Evolutionary conservation across 2,888 invertebrate genomes (phyloP), one percentile per base, ranked within the genome.

Genomic region (Theodoxus fluviatilis): DNA sequence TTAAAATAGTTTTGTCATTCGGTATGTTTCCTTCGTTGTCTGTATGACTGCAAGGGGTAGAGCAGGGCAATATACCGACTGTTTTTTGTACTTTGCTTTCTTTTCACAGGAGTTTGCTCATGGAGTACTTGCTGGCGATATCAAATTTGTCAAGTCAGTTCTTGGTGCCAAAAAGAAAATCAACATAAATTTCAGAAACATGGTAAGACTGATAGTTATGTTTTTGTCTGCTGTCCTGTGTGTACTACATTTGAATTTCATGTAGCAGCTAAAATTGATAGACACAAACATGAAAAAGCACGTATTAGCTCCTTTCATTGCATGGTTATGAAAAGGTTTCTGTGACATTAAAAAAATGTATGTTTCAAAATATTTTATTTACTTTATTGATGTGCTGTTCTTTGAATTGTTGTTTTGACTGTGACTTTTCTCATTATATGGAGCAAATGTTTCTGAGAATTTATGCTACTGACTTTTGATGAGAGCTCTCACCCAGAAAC

Each of bases 171-270:
- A 75, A 59, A 67, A 73, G 33, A 76, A 76, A 70, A 67, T 80
- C n/a, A 84, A 83, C 70, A 71, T 82, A 28, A 81, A 83, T 72
- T 77, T 83, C 47, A 80, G 80, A 72, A 84, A 84, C 69, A 70
- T 83, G 80, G 84, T 84, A 71, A 73, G 80, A 67, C 15, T 25
- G 12, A 18, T 33, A 1, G 2, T 28, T 38, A 33, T 25, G 15
- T 15, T 3, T 22, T 4, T 22, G 25, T 52, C 4, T 52, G 52
- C 22, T 12, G 12, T 18, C 18, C 6, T 52, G 52, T 52, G 18
- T 52, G 6, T 18, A 18, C 43, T 43, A 15, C 18, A 12, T 43
- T 15, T 15, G 18, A 43, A 15, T 15, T 43, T 43, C 9, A 7
- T 12, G 43, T 43, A 7, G 18, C 43, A 12, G 43, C 9, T 43